Evolutionary conservation across 2,797 vertebrate genomes (phyloP).

Genomic region (Lutjanus argentimaculatus): DNA sequence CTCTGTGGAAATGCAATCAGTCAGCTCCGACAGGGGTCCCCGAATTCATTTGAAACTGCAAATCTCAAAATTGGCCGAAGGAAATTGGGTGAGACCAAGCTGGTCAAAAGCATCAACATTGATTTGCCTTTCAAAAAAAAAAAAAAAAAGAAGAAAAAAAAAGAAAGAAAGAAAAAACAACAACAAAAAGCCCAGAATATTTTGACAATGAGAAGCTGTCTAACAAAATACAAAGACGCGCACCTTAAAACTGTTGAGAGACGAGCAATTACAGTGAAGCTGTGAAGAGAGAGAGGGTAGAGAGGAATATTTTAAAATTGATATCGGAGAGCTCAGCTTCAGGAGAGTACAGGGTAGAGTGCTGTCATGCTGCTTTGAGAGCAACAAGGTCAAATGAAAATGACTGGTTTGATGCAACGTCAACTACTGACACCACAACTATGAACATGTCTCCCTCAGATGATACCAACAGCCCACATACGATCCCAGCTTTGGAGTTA

Average conservation of each 20-base stretch:
- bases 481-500: not conserved
- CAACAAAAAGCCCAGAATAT: constrained; percentile 1
- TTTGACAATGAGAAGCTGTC: constrained; percentile 20
- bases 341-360: constrained; percentile 10
- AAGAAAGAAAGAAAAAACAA: not conserved
- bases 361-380: constrained; percentile 36
- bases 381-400: constrained; percentile 40
- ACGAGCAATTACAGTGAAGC: constrained; percentile 32
- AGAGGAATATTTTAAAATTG: constrained; percentile 3
- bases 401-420: constrained; percentile 33
- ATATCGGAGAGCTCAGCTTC: constrained; percentile 5
- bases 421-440: constrained; percentile 21
- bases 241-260: constrained; percentile 14
- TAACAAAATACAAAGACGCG: constrained; percentile 25
- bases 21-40: constrained; percentile 66
- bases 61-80: constrained; percentile 75
- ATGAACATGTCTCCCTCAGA: not conserved
- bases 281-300: not conserved
- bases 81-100: constrained; percentile 65
- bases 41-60: constrained; percentile 74
- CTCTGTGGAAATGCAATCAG: constrained; percentile 81
- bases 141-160: not conserved
- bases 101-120: constrained; percentile 63
- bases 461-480: not conserved
- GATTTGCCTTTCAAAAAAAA: constrained; percentile 53